These are phyloP conservation scores for Oikopleura dioica DNA, from an alignment of 23 tunicate genomes.

Conservation along the genomic window DNA sequence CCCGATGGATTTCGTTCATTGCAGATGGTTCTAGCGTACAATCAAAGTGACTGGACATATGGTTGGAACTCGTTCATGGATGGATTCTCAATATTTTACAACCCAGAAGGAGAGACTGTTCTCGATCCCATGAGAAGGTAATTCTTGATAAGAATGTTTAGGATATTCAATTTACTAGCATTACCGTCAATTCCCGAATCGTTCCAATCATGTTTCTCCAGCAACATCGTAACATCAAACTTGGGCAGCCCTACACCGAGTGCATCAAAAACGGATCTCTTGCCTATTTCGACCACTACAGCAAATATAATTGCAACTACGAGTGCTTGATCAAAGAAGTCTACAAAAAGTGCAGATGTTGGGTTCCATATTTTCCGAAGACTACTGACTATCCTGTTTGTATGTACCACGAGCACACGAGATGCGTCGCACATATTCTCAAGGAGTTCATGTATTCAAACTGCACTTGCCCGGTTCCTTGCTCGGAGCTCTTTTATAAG, in stretches of 20 bases:
- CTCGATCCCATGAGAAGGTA: too few relatives aligned
- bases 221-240: constrained; percentile 4
- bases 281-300: not conserved
- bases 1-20: too few relatives aligned
- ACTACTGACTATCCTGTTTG: not conserved
- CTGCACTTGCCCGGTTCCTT: too few relatives aligned
- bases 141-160: not conserved
- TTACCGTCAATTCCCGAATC: constrained; percentile 4
- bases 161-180: not conserved
- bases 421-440: too few relatives aligned
- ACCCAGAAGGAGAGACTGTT: not conserved
- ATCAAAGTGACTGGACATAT: constrained; percentile 12
- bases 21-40: not conserved
- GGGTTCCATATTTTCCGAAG: not conserved
- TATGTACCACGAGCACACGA: too few relatives aligned
- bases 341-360: not conserved
- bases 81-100: not conserved
- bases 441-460: too few relatives aligned
- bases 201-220: not conserved
- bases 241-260: not conserved
- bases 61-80: not conserved
- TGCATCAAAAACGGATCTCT: not conserved
- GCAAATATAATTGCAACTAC: not conserved
- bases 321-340: constrained; percentile 10
- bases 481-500: not conserved